These are phyloP conservation scores for Limnothrissa miodon DNA, from an alignment of 2,113 vertebrate species.

Conservation along the genomic window DNA sequence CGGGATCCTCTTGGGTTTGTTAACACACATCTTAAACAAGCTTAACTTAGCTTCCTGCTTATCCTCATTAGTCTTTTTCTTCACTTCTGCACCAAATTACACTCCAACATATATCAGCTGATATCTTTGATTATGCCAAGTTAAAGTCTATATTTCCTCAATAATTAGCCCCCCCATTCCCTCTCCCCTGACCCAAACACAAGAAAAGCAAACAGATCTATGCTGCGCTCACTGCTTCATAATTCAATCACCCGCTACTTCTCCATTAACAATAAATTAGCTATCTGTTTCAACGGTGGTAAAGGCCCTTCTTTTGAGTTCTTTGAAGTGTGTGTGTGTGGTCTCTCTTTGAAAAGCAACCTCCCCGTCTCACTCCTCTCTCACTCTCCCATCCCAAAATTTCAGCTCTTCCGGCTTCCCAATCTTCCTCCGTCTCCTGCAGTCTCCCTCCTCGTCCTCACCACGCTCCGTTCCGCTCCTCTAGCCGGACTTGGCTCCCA, in stretches of 20 bases:
- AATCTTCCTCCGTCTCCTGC: conserved; percentile 42
- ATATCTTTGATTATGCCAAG: not conserved
- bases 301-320: conserved; percentile 16
- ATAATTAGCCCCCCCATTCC: not conserved
- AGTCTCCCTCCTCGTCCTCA: conserved; percentile 50
- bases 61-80: not conserved
- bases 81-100: not conserved
- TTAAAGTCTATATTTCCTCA: not conserved
- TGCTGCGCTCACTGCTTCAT: not conserved
- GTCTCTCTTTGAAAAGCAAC: not conserved
- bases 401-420: not conserved
- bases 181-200: not conserved
- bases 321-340: conserved; percentile 1
- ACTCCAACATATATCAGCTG: not conserved
- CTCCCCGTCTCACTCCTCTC: not conserved
- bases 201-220: conserved; percentile 2
- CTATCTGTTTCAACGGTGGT: not conserved
- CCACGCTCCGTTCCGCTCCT: conserved; percentile 32
- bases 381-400: not conserved
- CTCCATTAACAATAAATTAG: conserved; percentile 1
- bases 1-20: not conserved
- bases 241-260: conserved; percentile 1
- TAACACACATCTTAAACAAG: not conserved
- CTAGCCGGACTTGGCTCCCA: conserved; percentile 85
- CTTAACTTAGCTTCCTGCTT: not conserved